Base-by-base conservation (phyloP, 1,140 invertebrate genomes). In the Panagrolaimus sp. region DNA sequence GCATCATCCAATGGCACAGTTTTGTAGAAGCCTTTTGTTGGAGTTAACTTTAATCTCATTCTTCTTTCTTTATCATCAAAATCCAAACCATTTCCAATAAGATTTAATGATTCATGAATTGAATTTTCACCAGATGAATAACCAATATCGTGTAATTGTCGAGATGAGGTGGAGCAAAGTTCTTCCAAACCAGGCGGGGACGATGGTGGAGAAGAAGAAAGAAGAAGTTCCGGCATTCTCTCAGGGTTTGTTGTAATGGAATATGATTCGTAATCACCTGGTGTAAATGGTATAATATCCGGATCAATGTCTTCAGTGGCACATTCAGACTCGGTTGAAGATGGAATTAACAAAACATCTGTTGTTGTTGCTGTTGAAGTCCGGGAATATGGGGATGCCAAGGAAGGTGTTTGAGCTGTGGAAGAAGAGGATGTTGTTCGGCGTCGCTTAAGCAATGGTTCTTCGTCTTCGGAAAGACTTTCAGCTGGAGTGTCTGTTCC, bases 41-140 rank as follows among this genome's bases (percentile, higher is more conserved):
- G 52, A 21, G 52, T 58, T 21, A 21, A 12, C 17, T 58, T 58
- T 12, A 58, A 21, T 21, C 52, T 21, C 8, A 58, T 21, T 28
- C 21, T 58, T 26, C 28, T n/a, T 21, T 58, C 52, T 21, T 21
- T 26, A 26, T 58, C 52, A 21, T 21, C 21, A 58, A 28, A 21
- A 21, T 26, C 52, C 0, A 52, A 24, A 28, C 52, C 52, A 28
- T 21, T 26, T 58, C 28, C 52, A 28, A 28, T 21, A 58, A 58
- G 52, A 21, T 21, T 21, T 26, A 26, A 21, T n/a, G 21, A 32
- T 45, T 47, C 71, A 64, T 73, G 69, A 32, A 73, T 43, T 12
- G 70, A 73, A 58, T 73, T 73, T 44, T 74, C 73, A 0, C 73
- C 73, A 32, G 73, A 76, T 9, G 73, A 75, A 28, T 74, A 74